Percentiles rank a stretch among this genome's conserved stretches.
Conservation (phyloP, 1,140 invertebrate species). For the Ectropis grisescens region DNA sequence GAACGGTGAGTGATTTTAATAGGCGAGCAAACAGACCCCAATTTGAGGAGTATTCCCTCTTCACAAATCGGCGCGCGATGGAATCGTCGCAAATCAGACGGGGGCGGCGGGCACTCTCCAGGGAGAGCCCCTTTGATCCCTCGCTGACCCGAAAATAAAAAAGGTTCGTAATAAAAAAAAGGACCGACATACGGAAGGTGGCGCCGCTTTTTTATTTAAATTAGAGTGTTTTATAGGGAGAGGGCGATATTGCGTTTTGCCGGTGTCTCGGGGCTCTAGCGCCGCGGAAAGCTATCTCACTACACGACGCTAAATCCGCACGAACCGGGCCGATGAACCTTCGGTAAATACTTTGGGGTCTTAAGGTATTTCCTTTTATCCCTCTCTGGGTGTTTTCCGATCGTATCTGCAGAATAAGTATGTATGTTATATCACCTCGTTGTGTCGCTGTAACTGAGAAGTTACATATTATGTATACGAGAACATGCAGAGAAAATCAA, state of each 20-base stretch:
- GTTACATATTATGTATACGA: too few species aligned
- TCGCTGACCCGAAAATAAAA: slow-evolving; percentile 68
- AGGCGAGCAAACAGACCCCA: slow-evolving; percentile 53
- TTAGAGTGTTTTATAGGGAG: slow-evolving; percentile 68
- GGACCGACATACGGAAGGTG: slow-evolving; percentile 68
- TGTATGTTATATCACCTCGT: slow-evolving; percentile 5
- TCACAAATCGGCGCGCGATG: slow-evolving; percentile 60
- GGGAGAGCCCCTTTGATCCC: slow-evolving; percentile 65
- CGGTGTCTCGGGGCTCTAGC: slow-evolving; percentile 42
- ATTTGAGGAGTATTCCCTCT: slow-evolving; percentile 61
- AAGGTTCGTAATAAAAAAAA: slow-evolving; percentile 69
- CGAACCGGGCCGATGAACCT: slow-evolving; percentile 33
- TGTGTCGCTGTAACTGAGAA: slow-evolving; percentile 1
- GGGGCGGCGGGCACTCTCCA: slow-evolving; percentile 36
- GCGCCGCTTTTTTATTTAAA: slow-evolving; percentile 70
- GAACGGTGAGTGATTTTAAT: slow-evolving; percentile 61
- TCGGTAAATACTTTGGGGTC: slow-evolving; percentile 21
- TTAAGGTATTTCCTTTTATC: slow-evolving; percentile 26
- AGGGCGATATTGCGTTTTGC: slow-evolving; percentile 65
- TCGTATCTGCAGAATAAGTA: slow-evolving; percentile 11
- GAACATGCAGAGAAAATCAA: too few species aligned
- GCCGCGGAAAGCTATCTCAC: slow-evolving; percentile 34
- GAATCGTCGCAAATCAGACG: slow-evolving; percentile 62
- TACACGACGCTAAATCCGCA: slow-evolving; percentile 34
- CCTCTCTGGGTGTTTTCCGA: slow-evolving; percentile 12